These are phyloP conservation scores for Thomomys bottae DNA, from an alignment of 2,113 vertebrate species.

Conservation along the genomic window DNA sequence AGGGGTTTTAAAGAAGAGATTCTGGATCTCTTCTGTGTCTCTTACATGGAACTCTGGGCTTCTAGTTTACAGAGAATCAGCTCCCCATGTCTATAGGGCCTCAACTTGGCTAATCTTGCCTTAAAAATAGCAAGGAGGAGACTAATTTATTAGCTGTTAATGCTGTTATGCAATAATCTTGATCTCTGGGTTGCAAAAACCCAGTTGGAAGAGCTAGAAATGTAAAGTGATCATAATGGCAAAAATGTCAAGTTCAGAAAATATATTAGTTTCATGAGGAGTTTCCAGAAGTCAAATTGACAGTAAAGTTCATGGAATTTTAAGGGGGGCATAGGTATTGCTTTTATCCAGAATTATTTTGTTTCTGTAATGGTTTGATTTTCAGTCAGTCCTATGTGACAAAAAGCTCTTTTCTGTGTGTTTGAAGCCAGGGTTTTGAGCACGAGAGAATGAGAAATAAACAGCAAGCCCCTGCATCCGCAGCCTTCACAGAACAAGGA, in stretches of 20 bases:
- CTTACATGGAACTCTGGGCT: neutral
- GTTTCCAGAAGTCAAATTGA: slow-evolving; percentile 45
- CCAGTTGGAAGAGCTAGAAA: slow-evolving; percentile 40
- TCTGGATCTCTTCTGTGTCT: neutral
- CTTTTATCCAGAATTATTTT: neutral
- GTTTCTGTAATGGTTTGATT: neutral
- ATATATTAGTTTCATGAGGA: slow-evolving; percentile 17
- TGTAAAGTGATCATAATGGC: neutral
- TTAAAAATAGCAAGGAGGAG: slow-evolving; percentile 41
- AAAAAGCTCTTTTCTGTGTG: neutral
- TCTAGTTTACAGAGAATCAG: neutral
- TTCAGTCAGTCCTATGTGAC: neutral
- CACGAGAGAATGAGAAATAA: neutral
- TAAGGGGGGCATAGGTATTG: neutral
- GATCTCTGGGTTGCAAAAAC: slow-evolving; percentile 27
- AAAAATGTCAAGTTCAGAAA: slow-evolving; percentile 36
- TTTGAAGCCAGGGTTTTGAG: neutral
- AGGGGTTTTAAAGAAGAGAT: neutral
- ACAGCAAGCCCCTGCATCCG: neutral
- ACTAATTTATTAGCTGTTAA: slow-evolving; percentile 64
- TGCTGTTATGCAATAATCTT: slow-evolving; percentile 24
- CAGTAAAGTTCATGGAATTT: neutral
- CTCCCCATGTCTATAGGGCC: slow-evolving; percentile 9
- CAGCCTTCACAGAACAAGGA: slow-evolving; percentile 7
- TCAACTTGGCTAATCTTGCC: neutral